phyloP scores from a whole-genome alignment of 2,797 vertebrate genomes.

The Sphenopsis melanotis region DNA sequence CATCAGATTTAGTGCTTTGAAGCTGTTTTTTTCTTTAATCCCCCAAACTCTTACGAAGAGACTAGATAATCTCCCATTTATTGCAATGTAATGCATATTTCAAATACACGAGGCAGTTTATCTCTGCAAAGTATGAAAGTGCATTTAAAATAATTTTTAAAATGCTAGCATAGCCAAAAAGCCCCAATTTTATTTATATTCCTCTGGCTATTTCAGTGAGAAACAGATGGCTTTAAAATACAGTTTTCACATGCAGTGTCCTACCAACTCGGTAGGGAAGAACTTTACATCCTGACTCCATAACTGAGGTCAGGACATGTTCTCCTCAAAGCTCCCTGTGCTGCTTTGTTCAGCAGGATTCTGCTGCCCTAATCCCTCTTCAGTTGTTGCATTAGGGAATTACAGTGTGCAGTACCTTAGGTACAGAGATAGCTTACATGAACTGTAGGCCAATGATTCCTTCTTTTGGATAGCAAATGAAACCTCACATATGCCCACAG shows the following conservation, averaged over 20 bases:
- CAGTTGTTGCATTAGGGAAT: background rate
- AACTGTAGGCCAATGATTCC: background rate
- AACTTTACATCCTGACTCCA: background rate
- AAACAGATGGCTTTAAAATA: slow-evolving; percentile 5
- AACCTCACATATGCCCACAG: background rate
- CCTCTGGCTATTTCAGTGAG: background rate
- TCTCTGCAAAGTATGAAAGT: background rate
- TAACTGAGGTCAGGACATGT: background rate
- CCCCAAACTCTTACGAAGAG: background rate
- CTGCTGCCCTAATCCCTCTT: background rate
- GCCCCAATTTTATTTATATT: background rate
- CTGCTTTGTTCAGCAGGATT: background rate
- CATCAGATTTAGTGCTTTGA: slow-evolving; percentile 5
- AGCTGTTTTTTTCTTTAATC: slow-evolving; percentile 29
- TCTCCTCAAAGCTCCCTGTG: background rate
- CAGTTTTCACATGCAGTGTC: rapidly evolving
- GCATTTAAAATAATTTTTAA: background rate
- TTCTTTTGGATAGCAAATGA: background rate
- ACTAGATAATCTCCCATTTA: slow-evolving; percentile 4
- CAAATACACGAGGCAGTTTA: background rate
- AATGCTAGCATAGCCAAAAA: background rate
- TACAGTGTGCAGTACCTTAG: background rate
- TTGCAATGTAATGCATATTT: background rate
- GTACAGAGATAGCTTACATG: background rate
- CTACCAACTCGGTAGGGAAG: background rate